Evolutionary conservation across 1,140 invertebrate species (phyloP).

Genomic region (Drosophila orena): DNA sequence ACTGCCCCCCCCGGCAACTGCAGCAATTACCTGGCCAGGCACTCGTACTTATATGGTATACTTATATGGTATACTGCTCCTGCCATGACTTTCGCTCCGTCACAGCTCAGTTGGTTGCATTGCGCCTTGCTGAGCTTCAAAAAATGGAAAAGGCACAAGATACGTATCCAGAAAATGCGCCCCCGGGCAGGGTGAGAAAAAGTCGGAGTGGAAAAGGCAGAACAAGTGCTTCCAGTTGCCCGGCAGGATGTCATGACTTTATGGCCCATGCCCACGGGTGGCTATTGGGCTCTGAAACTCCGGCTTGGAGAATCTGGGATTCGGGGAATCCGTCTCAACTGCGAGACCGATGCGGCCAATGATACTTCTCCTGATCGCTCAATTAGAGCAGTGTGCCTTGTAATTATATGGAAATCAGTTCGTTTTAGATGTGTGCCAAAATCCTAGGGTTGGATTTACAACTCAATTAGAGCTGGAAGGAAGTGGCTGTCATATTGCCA

Average conservation of each 20-base stretch:
- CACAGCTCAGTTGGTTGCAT: conserved; percentile 75
- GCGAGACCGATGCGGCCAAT: conserved; percentile 13
- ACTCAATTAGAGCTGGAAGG: conserved; percentile 42
- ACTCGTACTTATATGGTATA: conserved; percentile 5
- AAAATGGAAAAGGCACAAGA: conserved; percentile 17
- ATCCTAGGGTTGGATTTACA: conserved; percentile 38
- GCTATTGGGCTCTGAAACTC: conserved; percentile 3
- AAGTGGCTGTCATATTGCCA: conserved; percentile 2
- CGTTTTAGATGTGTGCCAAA: conserved; percentile 21
- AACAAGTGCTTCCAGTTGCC: conserved; percentile 59
- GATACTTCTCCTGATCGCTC: conserved; percentile 60
- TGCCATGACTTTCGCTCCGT: conserved; percentile 44
- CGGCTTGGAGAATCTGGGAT: conserved; percentile 1
- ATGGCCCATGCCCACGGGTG: conserved; percentile 41
- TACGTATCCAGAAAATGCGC: conserved; percentile 34
- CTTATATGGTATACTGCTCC: background rate
- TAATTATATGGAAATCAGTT: conserved; percentile 65
- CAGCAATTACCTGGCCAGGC: conserved; percentile 70
- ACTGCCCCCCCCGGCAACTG: conserved; percentile 63
- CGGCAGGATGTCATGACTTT: conserved; percentile 55
- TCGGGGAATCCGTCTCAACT: conserved; percentile 14
- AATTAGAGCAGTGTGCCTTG: conserved; percentile 57
- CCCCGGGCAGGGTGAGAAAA: conserved; percentile 39
- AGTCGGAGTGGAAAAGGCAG: conserved; percentile 36
- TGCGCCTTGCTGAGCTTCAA: conserved; percentile 64